Conservation (phyloP, 1,140 invertebrate species). For the Triops longicaudatus region DNA sequence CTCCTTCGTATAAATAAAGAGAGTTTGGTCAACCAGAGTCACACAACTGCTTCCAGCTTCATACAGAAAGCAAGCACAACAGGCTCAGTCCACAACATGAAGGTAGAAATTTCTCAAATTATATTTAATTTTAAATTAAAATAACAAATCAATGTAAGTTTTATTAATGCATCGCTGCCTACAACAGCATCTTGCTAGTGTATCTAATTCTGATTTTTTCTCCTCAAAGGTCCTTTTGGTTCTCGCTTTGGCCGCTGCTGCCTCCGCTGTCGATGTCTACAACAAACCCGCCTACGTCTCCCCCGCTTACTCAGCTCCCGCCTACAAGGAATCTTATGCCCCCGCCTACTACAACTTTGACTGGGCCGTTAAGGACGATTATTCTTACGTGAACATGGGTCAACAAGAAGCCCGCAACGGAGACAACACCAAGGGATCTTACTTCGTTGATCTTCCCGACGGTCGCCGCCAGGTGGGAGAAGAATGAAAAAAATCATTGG, state of each 20-base stretch:
- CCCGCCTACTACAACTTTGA: constrained; percentile 32
- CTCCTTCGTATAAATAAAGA: neutral
- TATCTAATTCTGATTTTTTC: neutral
- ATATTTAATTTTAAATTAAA: neutral
- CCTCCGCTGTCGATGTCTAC: neutral
- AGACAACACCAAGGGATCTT: constrained; percentile 31
- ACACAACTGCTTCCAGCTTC: neutral
- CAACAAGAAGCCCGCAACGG: constrained; percentile 33
- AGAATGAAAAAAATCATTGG: too few species aligned
- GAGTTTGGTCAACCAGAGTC: neutral
- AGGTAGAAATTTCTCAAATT: neutral
- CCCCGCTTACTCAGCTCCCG: neutral
- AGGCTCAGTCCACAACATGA: neutral
- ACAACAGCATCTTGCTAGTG: neutral
- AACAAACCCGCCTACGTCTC: neutral
- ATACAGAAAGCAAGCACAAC: neutral
- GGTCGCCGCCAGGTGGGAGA: constrained; percentile 31
- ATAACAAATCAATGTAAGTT: neutral
- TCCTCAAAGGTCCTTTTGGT: neutral
- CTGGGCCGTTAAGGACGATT: constrained; percentile 33
- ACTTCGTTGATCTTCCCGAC: constrained; percentile 34
- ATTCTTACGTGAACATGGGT: constrained; percentile 39
- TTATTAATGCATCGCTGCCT: neutral
- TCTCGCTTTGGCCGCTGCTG: constrained; percentile 9
- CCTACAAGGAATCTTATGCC: constrained; percentile 24